A percentile compares a stretch with the other conserved stretches of the same genome.
Evolutionary conservation across 1,140 invertebrate species (phyloP).

Genomic region (Atta texana): DNA sequence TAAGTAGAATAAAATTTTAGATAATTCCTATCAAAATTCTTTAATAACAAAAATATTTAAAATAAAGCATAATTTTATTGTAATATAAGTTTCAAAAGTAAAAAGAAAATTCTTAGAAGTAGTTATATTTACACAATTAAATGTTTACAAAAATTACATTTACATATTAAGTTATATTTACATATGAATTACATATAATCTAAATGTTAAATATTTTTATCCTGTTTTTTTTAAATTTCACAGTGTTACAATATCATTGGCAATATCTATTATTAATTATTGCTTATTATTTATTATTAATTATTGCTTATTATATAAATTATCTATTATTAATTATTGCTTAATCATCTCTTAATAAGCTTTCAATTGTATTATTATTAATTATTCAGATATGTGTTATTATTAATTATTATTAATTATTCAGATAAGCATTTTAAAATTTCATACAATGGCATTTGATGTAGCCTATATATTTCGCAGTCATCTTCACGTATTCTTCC

Average conservation of each 20-base stretch:
- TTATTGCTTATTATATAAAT: background rate
- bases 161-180: too few relatives aligned
- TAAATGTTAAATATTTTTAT: too few relatives aligned
- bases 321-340: background rate
- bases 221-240: too few relatives aligned
- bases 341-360: background rate
- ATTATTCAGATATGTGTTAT: background rate
- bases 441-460: background rate
- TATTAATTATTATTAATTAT: background rate
- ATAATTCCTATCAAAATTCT: background rate
- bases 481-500: background rate
- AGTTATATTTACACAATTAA: too few relatives aligned
- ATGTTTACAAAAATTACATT: too few relatives aligned
- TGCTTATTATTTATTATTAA: background rate
- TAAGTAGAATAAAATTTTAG: background rate
- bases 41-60: background rate
- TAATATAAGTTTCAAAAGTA: background rate
- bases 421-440: background rate
- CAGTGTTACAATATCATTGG: too few relatives aligned
- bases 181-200: too few relatives aligned
- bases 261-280: background rate
- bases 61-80: background rate
- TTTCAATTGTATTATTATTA: background rate
- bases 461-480: background rate
- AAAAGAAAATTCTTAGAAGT: background rate